Evolutionary conservation across 2,888 invertebrate species (phyloP).

Genomic region (Phortica okadai): DNA sequence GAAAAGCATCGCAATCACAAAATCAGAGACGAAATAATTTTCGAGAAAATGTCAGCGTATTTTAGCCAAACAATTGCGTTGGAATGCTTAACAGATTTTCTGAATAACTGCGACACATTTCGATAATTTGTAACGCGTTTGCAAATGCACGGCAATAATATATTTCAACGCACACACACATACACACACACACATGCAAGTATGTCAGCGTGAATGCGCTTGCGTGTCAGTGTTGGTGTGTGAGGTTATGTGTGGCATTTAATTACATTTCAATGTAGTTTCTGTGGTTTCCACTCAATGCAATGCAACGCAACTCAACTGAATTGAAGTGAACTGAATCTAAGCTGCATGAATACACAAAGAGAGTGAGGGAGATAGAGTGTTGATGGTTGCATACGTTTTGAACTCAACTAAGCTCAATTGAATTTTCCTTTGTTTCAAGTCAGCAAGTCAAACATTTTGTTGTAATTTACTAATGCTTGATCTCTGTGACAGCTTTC

Average conservation of each 20-base stretch:
- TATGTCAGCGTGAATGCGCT: conserved; percentile 30
- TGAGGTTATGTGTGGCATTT: conserved; percentile 51
- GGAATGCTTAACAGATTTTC: conserved; percentile 2
- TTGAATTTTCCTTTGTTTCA: not conserved
- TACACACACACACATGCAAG: conserved; percentile 24
- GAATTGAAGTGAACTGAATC: not conserved
- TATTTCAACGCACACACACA: not conserved
- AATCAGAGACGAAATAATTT: conserved; percentile 55
- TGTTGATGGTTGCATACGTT: not conserved
- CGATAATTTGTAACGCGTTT: conserved; percentile 46
- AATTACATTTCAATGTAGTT: conserved; percentile 67
- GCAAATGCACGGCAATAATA: not conserved
- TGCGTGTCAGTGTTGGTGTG: not conserved
- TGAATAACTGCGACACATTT: conserved; percentile 59
- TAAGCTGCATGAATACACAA: not conserved
- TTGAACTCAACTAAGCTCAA: not conserved
- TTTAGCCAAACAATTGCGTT: conserved; percentile 7
- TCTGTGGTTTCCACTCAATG: conserved; percentile 34
- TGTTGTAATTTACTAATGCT: conserved; percentile 49
- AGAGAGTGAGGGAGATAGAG: not conserved
- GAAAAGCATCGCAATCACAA: not conserved
- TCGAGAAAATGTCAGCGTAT: conserved; percentile 42
- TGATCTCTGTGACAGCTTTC: conserved; percentile 41
- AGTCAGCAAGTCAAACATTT: conserved; percentile 40
- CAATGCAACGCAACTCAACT: not conserved